Percentiles rank a stretch among this genome's conserved stretches.
Conservation (phyloP, 2,797 vertebrate species). For the Heliangelus exortis region DNA sequence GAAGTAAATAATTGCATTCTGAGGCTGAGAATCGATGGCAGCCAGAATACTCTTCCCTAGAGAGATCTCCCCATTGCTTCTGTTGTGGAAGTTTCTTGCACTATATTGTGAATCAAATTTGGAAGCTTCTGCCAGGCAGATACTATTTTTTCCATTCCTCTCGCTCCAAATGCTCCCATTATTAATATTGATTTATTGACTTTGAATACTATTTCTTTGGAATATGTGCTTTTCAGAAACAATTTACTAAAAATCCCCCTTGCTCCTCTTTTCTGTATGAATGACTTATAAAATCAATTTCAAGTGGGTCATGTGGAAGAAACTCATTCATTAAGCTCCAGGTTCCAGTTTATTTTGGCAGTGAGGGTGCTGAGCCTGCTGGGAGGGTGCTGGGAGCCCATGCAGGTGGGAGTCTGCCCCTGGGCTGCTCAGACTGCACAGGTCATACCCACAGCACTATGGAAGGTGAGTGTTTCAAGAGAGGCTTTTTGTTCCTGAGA, state of each 20-base stretch:
- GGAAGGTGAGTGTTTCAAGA: background rate
- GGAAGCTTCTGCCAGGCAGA: background rate
- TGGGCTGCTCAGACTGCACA: background rate
- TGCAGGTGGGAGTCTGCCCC: background rate
- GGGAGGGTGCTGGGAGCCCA: background rate
- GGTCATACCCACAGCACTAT: accelerated
- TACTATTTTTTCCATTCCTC: background rate
- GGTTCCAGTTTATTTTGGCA: background rate
- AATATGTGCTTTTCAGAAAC: background rate
- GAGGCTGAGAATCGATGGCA: background rate
- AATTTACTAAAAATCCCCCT: background rate
- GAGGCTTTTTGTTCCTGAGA: background rate
- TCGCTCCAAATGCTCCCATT: background rate
- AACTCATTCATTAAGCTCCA: background rate
- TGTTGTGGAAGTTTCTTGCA: background rate
- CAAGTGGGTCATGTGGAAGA: background rate
- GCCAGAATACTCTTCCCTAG: background rate
- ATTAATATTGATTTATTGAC: background rate
- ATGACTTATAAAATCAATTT: background rate
- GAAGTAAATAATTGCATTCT: background rate
- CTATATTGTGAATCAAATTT: background rate
- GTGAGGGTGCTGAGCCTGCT: background rate
- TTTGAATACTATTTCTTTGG: background rate
- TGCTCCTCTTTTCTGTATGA: background rate
- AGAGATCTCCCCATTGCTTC: background rate